Evolutionary conservation across 2,888 invertebrate species (phyloP).

Genomic region (Priocnemis perturbator): DNA sequence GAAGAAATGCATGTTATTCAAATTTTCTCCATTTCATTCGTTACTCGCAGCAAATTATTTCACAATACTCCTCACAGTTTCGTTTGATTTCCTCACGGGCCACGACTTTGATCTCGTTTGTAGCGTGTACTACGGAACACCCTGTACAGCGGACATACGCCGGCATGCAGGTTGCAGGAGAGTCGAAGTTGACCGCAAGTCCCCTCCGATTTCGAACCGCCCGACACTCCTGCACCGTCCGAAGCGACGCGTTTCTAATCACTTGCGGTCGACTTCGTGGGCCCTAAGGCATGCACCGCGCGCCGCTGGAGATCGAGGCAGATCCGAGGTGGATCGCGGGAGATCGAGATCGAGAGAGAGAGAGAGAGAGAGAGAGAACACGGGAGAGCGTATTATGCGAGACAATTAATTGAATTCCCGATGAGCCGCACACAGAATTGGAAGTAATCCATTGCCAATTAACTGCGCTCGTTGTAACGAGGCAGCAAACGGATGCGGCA

Average conservation of each 20-base stretch:
- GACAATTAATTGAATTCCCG: slow-evolving; percentile 7
- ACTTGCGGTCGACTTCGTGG: slow-evolving; percentile 20
- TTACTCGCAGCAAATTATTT: no score
- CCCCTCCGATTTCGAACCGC: slow-evolving; percentile 31
- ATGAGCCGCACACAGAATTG: not conserved
- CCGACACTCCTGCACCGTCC: slow-evolving; percentile 16
- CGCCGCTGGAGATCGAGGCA: not conserved
- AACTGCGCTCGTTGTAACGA: not conserved
- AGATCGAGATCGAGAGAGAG: not conserved
- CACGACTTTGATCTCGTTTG: no score
- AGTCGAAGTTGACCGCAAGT: slow-evolving; percentile 36
- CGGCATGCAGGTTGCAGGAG: not conserved
- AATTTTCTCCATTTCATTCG: no score
- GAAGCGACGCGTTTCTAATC: slow-evolving; percentile 37
- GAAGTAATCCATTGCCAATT: not conserved
- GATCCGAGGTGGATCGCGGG: not conserved
- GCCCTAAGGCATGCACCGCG: slow-evolving; percentile 9
- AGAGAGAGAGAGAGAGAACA: slow-evolving; percentile 25
- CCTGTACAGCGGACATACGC: not conserved
- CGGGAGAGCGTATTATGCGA: slow-evolving; percentile 5
- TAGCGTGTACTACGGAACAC: not conserved
- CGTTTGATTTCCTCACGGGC: no score
- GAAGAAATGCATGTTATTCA: no score
- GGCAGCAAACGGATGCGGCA: not conserved
- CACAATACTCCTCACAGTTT: no score